phyloP scores from a whole-genome alignment of 2,797 vertebrate genomes.

The Pterois miles region DNA sequence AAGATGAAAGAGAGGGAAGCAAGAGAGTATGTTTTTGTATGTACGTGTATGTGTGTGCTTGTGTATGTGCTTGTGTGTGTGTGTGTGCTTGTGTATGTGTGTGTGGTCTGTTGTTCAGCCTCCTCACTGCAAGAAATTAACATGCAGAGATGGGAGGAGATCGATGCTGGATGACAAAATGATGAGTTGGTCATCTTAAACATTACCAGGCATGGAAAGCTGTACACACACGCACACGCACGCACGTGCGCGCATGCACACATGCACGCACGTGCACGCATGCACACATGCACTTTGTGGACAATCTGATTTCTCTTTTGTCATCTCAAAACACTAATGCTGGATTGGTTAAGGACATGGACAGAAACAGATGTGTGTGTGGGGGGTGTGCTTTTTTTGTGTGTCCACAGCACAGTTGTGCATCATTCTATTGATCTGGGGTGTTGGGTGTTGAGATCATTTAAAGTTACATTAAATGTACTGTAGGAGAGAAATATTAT shows the following conservation, averaged over 20 bases:
- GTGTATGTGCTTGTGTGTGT: constrained; percentile 30
- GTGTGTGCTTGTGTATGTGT: constrained; percentile 29
- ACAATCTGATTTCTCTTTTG: constrained; percentile 57
- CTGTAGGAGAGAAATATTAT: background rate
- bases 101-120: constrained; percentile 52
- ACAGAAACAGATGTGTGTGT: constrained; percentile 57
- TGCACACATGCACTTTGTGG: constrained; percentile 50
- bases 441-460: background rate
- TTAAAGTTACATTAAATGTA: background rate
- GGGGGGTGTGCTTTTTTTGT: constrained; percentile 7
- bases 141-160: constrained; percentile 51
- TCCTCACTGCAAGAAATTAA: constrained; percentile 57
- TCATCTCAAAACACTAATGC: constrained; percentile 50
- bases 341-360: constrained; percentile 46
- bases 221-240: constrained; percentile 3
- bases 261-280: constrained; percentile 9
- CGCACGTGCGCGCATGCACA: too few species aligned
- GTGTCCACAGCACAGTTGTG: background rate
- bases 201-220: constrained; percentile 54
- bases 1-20: constrained; percentile 64
- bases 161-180: constrained; percentile 60
- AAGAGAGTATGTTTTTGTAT: constrained; percentile 34
- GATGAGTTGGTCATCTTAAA: constrained; percentile 74
- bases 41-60: constrained; percentile 1
- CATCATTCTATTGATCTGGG: constrained; percentile 11